A percentile compares a stretch with the other conserved stretches of the same genome.
phyloP scores from a whole-genome alignment of 2,888 invertebrate species.

The Himalopsyche kuldschensis region DNA sequence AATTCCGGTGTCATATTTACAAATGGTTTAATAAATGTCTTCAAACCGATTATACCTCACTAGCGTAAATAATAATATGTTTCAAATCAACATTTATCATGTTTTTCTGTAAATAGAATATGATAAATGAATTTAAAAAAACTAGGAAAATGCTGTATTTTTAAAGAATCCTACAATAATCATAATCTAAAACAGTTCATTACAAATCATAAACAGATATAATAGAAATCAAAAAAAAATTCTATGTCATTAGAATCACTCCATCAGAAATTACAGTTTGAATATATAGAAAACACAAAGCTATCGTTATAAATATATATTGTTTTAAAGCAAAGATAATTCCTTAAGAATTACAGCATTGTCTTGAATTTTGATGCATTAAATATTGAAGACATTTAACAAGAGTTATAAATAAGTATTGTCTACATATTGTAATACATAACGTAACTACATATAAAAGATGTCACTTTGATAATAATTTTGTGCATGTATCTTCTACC shows the following conservation, averaged over 20 bases:
- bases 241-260: too few relatives aligned
- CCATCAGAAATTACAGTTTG: too few relatives aligned
- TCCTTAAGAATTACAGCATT: not conserved
- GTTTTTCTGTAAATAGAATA: not conserved
- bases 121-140: not conserved
- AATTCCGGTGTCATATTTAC: not conserved
- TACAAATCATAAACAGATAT: too few relatives aligned
- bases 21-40: slow-evolving; percentile 6
- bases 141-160: not conserved
- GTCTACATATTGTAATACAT: not conserved
- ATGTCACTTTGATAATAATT: not conserved
- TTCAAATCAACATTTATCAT: not conserved
- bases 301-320: too few relatives aligned
- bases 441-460: not conserved
- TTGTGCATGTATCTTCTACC: not conserved
- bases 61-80: slow-evolving; percentile 4
- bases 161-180: not conserved
- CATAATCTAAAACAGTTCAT: too few relatives aligned
- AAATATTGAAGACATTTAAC: not conserved
- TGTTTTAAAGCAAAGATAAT: not conserved
- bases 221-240: too few relatives aligned
- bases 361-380: not conserved
- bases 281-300: too few relatives aligned
- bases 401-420: not conserved
- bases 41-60: slow-evolving; percentile 33